Base-by-base conservation (phyloP, 1,140 invertebrate genomes). In the Drosophila obscura region DNA sequence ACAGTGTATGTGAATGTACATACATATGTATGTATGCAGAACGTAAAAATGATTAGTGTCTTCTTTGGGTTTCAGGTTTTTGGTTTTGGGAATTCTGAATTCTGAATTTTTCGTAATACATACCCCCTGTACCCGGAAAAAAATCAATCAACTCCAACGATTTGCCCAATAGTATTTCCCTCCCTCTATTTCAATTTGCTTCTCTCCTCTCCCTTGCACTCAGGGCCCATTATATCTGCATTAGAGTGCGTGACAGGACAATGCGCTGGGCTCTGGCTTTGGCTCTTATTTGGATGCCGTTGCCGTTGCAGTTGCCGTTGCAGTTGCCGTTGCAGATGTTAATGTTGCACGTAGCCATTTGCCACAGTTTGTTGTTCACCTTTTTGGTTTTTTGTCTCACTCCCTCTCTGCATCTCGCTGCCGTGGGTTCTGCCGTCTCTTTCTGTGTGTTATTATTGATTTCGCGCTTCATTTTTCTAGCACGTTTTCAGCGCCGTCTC, bases 401-500 rank as follows among this genome's bases (percentile, higher is more conserved):
- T 57, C 28, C 26, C 50, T 35, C 26, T 4, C 24, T 49, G 2
- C 26, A 48, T 43, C 9, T 35, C 9, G 9, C 31, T 35, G 9
- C 9, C 31, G 3, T 11, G 9, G 9, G 9, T 35, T 4, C 11
- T 35, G 9, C 31, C 31, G 4, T 39, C 35, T 39, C 4, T 13
- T 5, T 26, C 5, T 41, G 69, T 72, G 68, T 72, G 69, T 82
- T 83, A 83, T 83, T 83, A 83, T 83, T 83, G 80, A 83, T 83
- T 83, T 83, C 80, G 80, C 80, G 80, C 80, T 83, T 83, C 80
- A 83, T 79, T 83, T 83, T 83, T 83, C 75, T 83, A 83, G 80
- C 80, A 83, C 80, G 80, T 83, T 83, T 83, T 60, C 80, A 80
- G 67, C 64, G 67, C 22, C 58, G 35, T 11, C 35, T 69, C 66